Conservation (phyloP, 1,140 invertebrate genomes). For the Oryctes rhinoceros region DNA sequence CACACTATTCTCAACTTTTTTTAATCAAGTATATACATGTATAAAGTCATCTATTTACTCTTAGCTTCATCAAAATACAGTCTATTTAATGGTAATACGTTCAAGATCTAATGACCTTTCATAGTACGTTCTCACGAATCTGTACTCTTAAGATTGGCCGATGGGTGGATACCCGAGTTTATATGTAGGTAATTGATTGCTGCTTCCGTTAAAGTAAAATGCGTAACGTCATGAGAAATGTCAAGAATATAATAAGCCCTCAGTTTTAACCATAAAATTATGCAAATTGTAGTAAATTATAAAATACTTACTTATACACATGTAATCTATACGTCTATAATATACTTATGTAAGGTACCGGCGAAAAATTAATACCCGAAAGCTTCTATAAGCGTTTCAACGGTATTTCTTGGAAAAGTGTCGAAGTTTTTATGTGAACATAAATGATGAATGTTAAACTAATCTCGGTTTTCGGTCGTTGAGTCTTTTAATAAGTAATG, state of each 20-base stretch:
- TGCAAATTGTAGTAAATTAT: slow-evolving; percentile 4
- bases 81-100: not conserved
- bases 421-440: too few species aligned
- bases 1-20: too few species aligned
- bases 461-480: too few species aligned
- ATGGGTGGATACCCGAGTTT: not conserved
- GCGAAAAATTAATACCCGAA: too few species aligned
- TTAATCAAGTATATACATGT: too few species aligned
- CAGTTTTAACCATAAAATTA: slow-evolving; percentile 10
- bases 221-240: slow-evolving; percentile 4
- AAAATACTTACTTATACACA: not conserved
- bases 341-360: too few species aligned
- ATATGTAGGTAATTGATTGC: slow-evolving; percentile 1
- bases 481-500: too few species aligned
- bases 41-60: not conserved
- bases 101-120: slow-evolving; percentile 17
- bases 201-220: slow-evolving; percentile 14
- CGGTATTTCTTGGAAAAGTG: too few species aligned
- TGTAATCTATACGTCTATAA: not conserved
- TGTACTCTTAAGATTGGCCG: not conserved
- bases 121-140: slow-evolving; percentile 8
- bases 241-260: not conserved
- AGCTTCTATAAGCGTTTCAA: too few species aligned
- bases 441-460: too few species aligned
- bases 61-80: not conserved